Percentiles rank a stretch among this genome's conserved stretches.
These are phyloP conservation scores for Nemapogon koenigi DNA, from an alignment of 2,888 invertebrate genomes.

Conservation along the genomic window DNA sequence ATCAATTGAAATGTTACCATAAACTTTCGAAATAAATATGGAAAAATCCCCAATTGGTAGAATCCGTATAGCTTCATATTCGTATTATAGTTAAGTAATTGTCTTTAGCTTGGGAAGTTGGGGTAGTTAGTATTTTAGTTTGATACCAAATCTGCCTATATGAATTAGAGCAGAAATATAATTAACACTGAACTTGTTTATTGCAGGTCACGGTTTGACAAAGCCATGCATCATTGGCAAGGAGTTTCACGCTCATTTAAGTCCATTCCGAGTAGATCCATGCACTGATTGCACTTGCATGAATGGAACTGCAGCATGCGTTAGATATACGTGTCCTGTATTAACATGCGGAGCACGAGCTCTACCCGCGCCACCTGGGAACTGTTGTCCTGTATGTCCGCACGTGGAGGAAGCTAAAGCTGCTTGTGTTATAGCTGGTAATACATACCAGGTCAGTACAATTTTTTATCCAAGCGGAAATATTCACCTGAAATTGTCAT, in stretches of 20 bases:
- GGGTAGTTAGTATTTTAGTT: too few relatives aligned
- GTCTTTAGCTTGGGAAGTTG: too few relatives aligned
- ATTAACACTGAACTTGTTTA: too few relatives aligned
- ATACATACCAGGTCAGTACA: slow-evolving; percentile 72
- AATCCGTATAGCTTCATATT: too few relatives aligned
- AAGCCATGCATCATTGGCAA: slow-evolving; percentile 76
- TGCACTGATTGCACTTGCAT: slow-evolving; percentile 87
- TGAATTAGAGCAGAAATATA: too few relatives aligned
- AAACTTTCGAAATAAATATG: too few relatives aligned
- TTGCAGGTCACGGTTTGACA: slow-evolving; percentile 31
- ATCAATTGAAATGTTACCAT: too few relatives aligned
- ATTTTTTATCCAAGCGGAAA: too few relatives aligned
- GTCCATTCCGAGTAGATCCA: slow-evolving; percentile 71
- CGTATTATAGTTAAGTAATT: too few relatives aligned
- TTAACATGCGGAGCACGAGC: slow-evolving; percentile 84
- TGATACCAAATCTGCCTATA: too few relatives aligned
- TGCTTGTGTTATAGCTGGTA: slow-evolving; percentile 70
- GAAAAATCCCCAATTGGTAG: too few relatives aligned
- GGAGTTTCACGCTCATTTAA: slow-evolving; percentile 68
- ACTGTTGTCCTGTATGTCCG: slow-evolving; percentile 82
- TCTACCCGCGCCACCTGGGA: slow-evolving; percentile 67
- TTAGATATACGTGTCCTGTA: slow-evolving; percentile 85
- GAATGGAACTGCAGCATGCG: slow-evolving; percentile 82
- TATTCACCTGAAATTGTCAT: too few relatives aligned
- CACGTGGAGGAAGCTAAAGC: slow-evolving; percentile 71